Percentiles rank a stretch among this genome's conserved stretches.
These are phyloP conservation scores for Drosophila cognata DNA, from an alignment of 2,888 invertebrate species.

Conservation along the genomic window DNA sequence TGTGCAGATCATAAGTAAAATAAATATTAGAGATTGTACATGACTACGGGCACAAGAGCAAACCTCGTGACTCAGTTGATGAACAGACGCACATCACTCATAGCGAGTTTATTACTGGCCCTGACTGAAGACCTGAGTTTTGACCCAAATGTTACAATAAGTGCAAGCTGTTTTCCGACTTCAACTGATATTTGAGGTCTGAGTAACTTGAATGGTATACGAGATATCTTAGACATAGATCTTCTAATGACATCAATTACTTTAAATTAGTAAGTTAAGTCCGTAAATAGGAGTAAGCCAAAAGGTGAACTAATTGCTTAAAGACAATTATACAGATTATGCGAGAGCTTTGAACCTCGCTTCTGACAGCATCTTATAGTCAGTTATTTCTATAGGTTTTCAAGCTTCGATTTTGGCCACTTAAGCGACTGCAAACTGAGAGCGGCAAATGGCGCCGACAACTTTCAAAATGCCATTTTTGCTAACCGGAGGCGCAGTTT, in stretches of 20 bases:
- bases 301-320: not conserved
- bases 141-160: conserved; percentile 26
- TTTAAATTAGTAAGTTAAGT: not conserved
- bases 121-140: conserved; percentile 35
- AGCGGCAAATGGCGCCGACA: conserved; percentile 23
- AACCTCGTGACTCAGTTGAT: conserved; percentile 24
- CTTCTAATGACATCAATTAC: not conserved
- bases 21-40: conserved; percentile 36
- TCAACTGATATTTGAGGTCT: not conserved
- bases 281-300: not conserved
- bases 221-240: not conserved
- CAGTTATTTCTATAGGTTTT: conserved; percentile 18
- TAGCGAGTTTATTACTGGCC: conserved; percentile 41
- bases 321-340: not conserved
- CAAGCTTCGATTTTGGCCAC: conserved; percentile 29
- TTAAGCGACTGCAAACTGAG: conserved; percentile 26
- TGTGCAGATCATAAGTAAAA: conserved; percentile 42
- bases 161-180: not conserved
- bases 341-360: not conserved
- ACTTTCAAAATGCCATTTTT: conserved; percentile 62
- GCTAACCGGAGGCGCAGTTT: conserved; percentile 24
- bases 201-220: not conserved
- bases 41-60: conserved; percentile 12
- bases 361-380: conserved; percentile 12
- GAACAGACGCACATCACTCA: conserved; percentile 24